A percentile compares a stretch with the other conserved stretches of the same genome.
Conservation (phyloP, 2,113 vertebrate species). For the Probosciger aterrimus region DNA sequence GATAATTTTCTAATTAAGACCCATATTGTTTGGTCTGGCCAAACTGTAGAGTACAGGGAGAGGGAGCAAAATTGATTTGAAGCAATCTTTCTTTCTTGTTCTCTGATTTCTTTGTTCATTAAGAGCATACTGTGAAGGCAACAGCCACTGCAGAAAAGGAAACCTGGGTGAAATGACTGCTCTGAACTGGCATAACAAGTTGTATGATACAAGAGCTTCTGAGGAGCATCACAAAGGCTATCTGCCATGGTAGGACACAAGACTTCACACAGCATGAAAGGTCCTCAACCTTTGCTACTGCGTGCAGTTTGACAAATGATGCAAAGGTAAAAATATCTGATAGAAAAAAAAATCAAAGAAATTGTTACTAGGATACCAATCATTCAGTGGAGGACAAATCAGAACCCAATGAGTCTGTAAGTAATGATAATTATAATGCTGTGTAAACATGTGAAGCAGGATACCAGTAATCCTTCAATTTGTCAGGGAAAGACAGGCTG, state of each 20-base stretch:
- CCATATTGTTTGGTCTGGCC: background rate
- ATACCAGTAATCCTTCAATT: background rate
- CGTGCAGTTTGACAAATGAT: background rate
- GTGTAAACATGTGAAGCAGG: background rate
- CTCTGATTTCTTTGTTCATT: background rate
- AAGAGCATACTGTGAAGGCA: background rate
- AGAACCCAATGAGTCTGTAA: background rate
- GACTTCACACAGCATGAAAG: background rate
- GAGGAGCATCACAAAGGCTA: background rate
- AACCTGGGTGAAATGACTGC: background rate
- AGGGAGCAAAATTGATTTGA: background rate
- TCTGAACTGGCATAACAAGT: background rate
- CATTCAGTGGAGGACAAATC: background rate
- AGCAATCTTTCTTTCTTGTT: background rate
- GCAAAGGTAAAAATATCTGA: slow-evolving; percentile 26
- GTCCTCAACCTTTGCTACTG: background rate
- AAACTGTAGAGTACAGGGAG: background rate
- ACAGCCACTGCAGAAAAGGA: background rate
- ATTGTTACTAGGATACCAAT: slow-evolving; percentile 49
- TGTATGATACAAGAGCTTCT: background rate
- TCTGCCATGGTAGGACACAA: background rate
- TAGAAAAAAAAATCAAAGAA: background rate
- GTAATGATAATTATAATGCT: slow-evolving; percentile 26
- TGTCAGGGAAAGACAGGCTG: background rate
- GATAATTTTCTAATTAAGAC: background rate